Conservation (phyloP, 2,113 vertebrate species). For the Cottus gobio region DNA sequence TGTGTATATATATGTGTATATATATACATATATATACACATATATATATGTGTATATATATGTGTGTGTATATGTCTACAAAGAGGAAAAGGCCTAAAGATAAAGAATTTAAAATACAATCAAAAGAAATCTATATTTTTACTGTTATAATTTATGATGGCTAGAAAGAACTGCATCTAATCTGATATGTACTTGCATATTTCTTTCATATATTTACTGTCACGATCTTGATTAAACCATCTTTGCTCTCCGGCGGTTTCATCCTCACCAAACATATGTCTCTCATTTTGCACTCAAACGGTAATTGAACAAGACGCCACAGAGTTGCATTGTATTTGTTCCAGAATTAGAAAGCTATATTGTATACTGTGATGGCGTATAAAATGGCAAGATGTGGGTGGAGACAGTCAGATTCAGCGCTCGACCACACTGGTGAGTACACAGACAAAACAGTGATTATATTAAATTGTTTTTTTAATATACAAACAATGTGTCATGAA, state of each 20-base stretch:
- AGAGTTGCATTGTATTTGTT: not conserved
- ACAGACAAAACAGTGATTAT: not conserved
- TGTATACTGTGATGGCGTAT: conserved; percentile 4
- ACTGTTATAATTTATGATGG: not conserved
- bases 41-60: no score
- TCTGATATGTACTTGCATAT: not conserved
- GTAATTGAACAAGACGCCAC: not conserved
- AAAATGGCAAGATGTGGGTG: conserved; percentile 32
- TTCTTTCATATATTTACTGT: not conserved
- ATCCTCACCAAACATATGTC: not conserved
- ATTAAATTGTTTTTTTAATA: not conserved
- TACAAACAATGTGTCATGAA: not conserved
- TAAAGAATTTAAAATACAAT: not conserved
- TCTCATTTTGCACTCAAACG: not conserved
- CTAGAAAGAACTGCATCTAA: not conserved
- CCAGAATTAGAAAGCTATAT: conserved; percentile 16
- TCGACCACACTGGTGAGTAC: not conserved
- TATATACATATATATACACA: no score
- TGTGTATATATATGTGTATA: no score
- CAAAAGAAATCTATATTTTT: not conserved
- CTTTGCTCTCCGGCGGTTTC: not conserved
- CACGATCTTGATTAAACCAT: not conserved
- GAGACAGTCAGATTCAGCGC: conserved; percentile 13
- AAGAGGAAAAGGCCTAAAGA: not conserved
- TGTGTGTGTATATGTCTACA: not conserved